Base-by-base conservation (phyloP, 2,888 invertebrate species). In the Napeogenes inachia region DNA sequence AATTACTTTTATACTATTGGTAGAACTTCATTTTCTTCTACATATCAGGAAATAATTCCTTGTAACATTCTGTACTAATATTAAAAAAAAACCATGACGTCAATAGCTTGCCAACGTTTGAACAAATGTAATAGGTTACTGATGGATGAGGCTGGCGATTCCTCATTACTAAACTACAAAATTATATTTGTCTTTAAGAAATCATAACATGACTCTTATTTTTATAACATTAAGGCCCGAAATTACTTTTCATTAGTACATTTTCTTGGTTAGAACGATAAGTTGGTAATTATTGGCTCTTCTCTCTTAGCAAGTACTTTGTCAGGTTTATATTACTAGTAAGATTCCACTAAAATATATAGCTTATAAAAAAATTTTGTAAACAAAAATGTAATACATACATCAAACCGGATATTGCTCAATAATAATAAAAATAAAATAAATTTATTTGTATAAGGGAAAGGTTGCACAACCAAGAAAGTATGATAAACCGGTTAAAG, bases 71-170 rank as follows among this genome's bases (percentile, higher is more conserved):
- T 38, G 54, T 10, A 38, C 54, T n/a, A 46, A 38, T 46, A 30
- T 55, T 62, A 53, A 57, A 64, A 61, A 70, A 68, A 68, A 70
- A 68, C 59, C 59, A 50, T 68, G 74, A 75, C 75, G 68, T 71
- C 77, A 82, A 85, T 84, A 85, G 81, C 82, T 79, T 85, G 81
- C 78, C 82, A 80, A 73, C 71, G 67, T 68, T 63, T 72, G 72
- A 77, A 75, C 75, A 74, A 77, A 85, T 80, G 82, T 89, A 88
- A 89, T 88, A 89, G 87, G 86, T 81, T 70, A 70, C 81, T 82
- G 85, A 80, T 80, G 78, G 78, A 78, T 79, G 78, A 72, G 75
- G 72, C 70, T 65, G 65, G 69, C 71, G 71, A 70, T 59, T 70
- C 65, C 71, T 74, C 74, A 75, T 76, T 77, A 76, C 71, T 67